Percentiles rank a stretch among this genome's conserved stretches.
Conservation (phyloP, 2,888 invertebrate species). For the Erebia ligea region DNA sequence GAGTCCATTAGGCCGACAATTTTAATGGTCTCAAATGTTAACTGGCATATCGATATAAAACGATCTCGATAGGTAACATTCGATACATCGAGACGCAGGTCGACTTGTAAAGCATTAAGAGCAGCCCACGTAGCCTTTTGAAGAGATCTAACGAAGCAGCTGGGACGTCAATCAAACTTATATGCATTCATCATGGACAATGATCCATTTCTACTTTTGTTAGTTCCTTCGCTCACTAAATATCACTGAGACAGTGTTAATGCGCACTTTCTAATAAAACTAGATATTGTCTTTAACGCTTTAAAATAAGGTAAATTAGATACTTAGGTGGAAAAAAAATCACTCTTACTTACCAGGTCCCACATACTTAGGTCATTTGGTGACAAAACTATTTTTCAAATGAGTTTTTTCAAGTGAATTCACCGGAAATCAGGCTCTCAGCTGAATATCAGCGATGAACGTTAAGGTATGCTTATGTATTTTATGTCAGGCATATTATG, state of each 20-base stretch:
- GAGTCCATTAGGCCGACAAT: conserved; percentile 12
- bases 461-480: too few relatives aligned
- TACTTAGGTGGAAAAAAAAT: too few relatives aligned
- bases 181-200: conserved; percentile 52
- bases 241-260: neutral
- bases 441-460: too few relatives aligned
- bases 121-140: conserved; percentile 56
- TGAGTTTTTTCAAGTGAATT: too few relatives aligned
- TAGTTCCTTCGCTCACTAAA: conserved; percentile 16
- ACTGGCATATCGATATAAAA: conserved; percentile 15
- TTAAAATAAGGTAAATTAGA: too few relatives aligned
- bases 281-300: too few relatives aligned
- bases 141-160: conserved; percentile 67
- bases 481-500: too few relatives aligned
- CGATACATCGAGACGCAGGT: conserved; percentile 13
- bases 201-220: conserved; percentile 41
- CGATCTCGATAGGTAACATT: conserved; percentile 19
- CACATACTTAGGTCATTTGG: too few relatives aligned
- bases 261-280: too few relatives aligned
- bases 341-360: too few relatives aligned
- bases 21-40: conserved; percentile 20
- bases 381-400: too few relatives aligned
- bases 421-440: too few relatives aligned
- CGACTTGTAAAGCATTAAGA: conserved; percentile 40
- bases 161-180: conserved; percentile 65